Percentiles rank a stretch among this genome's conserved stretches.
Evolutionary conservation across 2,888 invertebrate species (phyloP).

Genomic region (Gymnocheta viridis): DNA sequence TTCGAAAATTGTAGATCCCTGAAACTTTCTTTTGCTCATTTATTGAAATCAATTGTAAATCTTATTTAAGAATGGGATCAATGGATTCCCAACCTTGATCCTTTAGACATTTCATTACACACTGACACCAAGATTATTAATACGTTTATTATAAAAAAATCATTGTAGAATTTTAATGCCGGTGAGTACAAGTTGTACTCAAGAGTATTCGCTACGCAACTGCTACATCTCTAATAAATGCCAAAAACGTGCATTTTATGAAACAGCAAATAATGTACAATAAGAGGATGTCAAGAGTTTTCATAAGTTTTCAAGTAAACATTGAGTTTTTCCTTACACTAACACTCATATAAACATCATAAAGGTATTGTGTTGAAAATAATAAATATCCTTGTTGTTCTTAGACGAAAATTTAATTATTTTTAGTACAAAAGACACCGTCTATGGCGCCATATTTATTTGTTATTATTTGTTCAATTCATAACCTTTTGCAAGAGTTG

Average conservation of each 20-base stretch:
- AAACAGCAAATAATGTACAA: neutral
- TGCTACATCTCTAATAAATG: neutral
- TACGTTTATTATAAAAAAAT: no score
- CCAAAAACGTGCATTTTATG: no score
- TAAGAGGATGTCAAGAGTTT: neutral
- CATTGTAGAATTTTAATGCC: no score
- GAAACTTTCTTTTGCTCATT: no score
- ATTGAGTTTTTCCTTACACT: neutral
- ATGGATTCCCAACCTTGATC: no score
- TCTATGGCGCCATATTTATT: conserved; percentile 24
- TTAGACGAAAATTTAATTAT: conserved; percentile 4
- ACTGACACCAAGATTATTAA: no score
- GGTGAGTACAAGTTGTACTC: neutral
- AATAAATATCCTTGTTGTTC: conserved; percentile 14
- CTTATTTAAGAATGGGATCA: no score
- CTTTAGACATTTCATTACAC: no score
- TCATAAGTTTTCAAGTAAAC: neutral
- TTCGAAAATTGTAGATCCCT: no score
- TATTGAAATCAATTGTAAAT: no score
- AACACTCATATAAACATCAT: neutral
- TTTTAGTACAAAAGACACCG: neutral
- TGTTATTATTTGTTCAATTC: neutral
- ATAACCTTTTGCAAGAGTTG: no score
- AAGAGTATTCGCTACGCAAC: neutral
- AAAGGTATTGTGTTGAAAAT: neutral